Percentiles rank a stretch among this genome's conserved stretches.
phyloP scores from a whole-genome alignment of 2,113 vertebrate species.

The Rhadina sibilatrix region DNA sequence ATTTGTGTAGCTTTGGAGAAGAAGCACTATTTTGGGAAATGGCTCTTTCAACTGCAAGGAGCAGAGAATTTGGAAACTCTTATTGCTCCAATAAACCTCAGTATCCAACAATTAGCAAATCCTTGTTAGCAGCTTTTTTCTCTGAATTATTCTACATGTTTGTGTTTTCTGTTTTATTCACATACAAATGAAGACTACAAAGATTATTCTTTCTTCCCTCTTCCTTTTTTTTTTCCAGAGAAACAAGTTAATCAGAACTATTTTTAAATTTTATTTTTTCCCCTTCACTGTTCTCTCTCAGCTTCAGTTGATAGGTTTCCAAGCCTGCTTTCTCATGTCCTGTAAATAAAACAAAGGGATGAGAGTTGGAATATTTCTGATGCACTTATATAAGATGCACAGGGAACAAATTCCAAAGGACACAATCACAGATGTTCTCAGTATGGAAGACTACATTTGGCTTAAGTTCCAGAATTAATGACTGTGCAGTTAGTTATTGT shows the following conservation, averaged over 20 bases:
- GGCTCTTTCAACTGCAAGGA: neutral
- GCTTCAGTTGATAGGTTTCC: conserved; percentile 1
- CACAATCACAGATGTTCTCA: conserved; percentile 51
- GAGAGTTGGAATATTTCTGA: conserved; percentile 17
- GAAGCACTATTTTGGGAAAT: neutral
- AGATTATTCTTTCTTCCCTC: neutral
- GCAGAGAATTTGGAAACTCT: neutral
- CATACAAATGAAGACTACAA: neutral
- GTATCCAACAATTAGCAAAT: neutral
- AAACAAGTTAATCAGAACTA: neutral
- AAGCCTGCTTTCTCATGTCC: conserved; percentile 23
- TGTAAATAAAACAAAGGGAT: conserved; percentile 52
- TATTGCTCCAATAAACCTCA: neutral
- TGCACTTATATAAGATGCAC: conserved; percentile 8
- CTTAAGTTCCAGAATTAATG: conserved; percentile 48
- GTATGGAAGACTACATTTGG: conserved; percentile 53
- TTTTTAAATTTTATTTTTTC: conserved; percentile 9
- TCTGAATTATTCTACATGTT: neutral
- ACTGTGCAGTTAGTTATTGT: conserved; percentile 53
- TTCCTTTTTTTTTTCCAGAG: neutral
- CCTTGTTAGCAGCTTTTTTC: neutral
- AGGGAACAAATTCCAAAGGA: conserved; percentile 42
- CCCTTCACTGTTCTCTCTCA: neutral
- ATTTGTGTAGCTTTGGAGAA: neutral
- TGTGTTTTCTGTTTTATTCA: neutral